Percentiles rank a stretch among this genome's conserved stretches.
These are phyloP conservation scores for Drosophila mercatorum DNA, from an alignment of 2,888 invertebrate species.

Conservation along the genomic window DNA sequence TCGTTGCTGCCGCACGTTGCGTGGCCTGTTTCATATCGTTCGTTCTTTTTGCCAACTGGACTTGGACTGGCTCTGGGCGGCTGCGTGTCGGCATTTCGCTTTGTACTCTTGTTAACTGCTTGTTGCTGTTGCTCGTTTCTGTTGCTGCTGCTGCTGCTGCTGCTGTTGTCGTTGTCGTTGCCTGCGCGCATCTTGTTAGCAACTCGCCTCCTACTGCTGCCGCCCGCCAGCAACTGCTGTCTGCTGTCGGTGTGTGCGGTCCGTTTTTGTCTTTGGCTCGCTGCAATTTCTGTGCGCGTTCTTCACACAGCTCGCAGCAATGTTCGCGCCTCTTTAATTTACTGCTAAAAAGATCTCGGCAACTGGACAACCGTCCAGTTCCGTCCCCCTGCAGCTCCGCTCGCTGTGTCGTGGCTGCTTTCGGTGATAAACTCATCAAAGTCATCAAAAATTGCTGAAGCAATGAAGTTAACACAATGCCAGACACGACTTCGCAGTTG, in stretches of 20 bases:
- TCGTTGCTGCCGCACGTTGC: slow-evolving; percentile 47
- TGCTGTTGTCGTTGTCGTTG: slow-evolving; percentile 52
- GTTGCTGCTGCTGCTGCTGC: slow-evolving; percentile 31
- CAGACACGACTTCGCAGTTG: slow-evolving; percentile 62
- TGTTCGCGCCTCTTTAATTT: slow-evolving; percentile 78
- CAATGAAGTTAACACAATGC: slow-evolving; percentile 68
- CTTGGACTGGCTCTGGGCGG: slow-evolving; percentile 9
- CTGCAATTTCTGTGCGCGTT: slow-evolving; percentile 32
- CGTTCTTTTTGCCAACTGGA: slow-evolving; percentile 26
- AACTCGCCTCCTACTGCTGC: slow-evolving; percentile 47
- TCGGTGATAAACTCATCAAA: slow-evolving; percentile 77
- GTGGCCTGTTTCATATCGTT: slow-evolving; percentile 49
- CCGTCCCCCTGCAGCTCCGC: not conserved
- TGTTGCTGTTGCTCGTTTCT: slow-evolving; percentile 42
- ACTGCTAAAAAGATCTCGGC: slow-evolving; percentile 39
- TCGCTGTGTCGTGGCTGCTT: slow-evolving; percentile 32
- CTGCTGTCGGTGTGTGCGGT: slow-evolving; percentile 41
- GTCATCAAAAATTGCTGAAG: slow-evolving; percentile 65
- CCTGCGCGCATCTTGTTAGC: slow-evolving; percentile 74
- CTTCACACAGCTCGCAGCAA: slow-evolving; percentile 68
- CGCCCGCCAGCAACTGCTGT: not conserved
- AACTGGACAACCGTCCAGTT: slow-evolving; percentile 11
- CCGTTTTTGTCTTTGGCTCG: slow-evolving; percentile 21
- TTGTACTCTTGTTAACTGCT: slow-evolving; percentile 68
- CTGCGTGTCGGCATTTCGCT: slow-evolving; percentile 71